Evolutionary conservation across 1,140 invertebrate genomes (phyloP), one percentile per base, ranked within the genome.

Genomic region (Euschistus heros): DNA sequence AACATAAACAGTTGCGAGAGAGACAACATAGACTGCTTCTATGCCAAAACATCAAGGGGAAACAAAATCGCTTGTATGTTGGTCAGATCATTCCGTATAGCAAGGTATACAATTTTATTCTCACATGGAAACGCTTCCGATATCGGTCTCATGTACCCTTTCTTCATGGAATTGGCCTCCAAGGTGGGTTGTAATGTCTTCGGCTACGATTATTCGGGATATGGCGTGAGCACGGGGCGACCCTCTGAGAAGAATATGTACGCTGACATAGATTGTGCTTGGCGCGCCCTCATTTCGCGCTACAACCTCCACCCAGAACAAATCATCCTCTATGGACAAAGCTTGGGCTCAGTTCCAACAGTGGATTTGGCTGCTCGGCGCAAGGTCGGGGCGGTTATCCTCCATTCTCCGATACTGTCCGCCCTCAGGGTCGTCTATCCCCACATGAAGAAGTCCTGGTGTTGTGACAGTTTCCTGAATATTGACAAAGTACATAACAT

Each of bases 401-500:
- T 99, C 18, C 97, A 99, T 79, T 98, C 95, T 33, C 95, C 97
- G 2, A 80, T 99, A 13, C 97, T 96, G 87, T 97, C 94, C 64
- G 97, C 95, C 10, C 94, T 98, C 86, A 82, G 96, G 74, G 94
- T 99, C 6, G 95, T 95, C 46, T 99, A 98, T 78, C 94, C 95
- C 22, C 96, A 97, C 72, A 98, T 94, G 57, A 96, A 96, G 75
- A 84, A 95, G 74, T 98, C 96, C n/a, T 99, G 95, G 94, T 99
- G 97, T 79, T 99, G 98, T 78, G 96, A 98, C 84, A 94, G 92
- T 70, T 98, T 98, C 80, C 94, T 94, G 70, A 98, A 92, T 94
- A 97, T 79, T 82, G 74, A 70, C 6, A 54, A 88, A 76, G 81
- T 87, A 63, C 80, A 81, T 27, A 83, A 83, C 73, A 84, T 88